Evolutionary conservation across 2,797 vertebrate genomes (phyloP), one percentile per base, ranked within the genome.

Genomic region (Parotocinclus haroldoi): DNA sequence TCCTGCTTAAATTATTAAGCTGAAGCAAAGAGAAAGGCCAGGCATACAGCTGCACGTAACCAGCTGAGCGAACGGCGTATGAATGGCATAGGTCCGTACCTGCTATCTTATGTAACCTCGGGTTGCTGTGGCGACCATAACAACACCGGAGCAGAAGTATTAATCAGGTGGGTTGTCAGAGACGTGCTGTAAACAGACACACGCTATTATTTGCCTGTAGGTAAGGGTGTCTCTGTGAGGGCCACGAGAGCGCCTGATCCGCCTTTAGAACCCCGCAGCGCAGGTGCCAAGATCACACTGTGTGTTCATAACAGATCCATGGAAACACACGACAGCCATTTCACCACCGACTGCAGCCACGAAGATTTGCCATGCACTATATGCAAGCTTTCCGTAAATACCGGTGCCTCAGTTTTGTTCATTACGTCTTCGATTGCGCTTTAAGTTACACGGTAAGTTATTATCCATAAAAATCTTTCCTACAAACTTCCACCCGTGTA

Each of bases 221-320:
- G 62, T 52, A 17, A 50, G 65, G 53, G 36, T 54, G 60, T 62
- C 38, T 74, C 50, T 45, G 18, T 45, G 56, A 65, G 68, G 50
- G 55, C 57, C 67, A 66, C 63, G 27, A 55, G 56, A 19, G 17
- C 66, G 11, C 44, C 36, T 52, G 71, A 76, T 68, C 68, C 46
- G 37, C 71, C 56, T 57, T 53, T 65, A 57, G 57, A 54, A 40
- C 37, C 17, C 7, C 44, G 42, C 13, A 39, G 14, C 63, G 70
- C 75, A 62, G 66, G 63, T 67, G 65, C 55, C 62, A 68, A 71
- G 66, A 71, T 76, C 54, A 75, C 58, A 67, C 58, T 40, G 19
- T 76, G 79, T 27, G n/a, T 77, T 76, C 70, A 76, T 49, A 81
- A 81, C 79, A 80, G 57, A 46, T 51, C 66, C 66, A 80, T 76